Percentiles rank a stretch among this genome's conserved stretches.
phyloP scores from a whole-genome alignment of 35 echinoderm and acorn worm genomes.

The Heliocidaris erythrogramma region DNA sequence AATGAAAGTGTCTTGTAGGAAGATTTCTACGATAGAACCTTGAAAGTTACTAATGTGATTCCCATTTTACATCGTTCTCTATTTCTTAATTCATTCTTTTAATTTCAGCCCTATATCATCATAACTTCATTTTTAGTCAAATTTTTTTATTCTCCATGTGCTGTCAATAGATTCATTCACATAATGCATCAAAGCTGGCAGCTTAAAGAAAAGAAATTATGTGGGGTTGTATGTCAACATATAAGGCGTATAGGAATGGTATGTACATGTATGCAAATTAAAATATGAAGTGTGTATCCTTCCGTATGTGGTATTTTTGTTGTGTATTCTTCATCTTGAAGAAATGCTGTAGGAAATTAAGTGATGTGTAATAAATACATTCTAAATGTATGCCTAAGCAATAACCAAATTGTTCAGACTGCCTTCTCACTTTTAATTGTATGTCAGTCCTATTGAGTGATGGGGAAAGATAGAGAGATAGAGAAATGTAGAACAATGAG shows the following conservation, averaged over 20 bases:
- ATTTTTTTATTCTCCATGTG: not conserved
- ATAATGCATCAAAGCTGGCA: not conserved
- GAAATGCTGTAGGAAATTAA: not conserved
- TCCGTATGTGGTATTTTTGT: slow-evolving; percentile 20
- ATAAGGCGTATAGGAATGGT: not conserved
- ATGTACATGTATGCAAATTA: slow-evolving; percentile 13
- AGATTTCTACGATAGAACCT: not conserved
- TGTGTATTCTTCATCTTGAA: not conserved
- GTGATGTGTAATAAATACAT: not conserved
- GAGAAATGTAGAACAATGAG: not conserved
- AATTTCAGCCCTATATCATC: not conserved
- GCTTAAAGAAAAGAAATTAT: not conserved
- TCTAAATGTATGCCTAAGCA: slow-evolving; percentile 12
- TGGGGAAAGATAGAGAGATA: not conserved
- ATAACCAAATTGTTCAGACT: not conserved
- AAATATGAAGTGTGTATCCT: not conserved
- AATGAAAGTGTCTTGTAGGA: not conserved
- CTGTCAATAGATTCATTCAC: not conserved
- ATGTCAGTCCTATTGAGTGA: not conserved
- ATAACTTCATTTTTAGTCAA: not conserved
- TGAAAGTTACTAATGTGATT: not conserved
- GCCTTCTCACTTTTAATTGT: not conserved
- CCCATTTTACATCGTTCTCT: not conserved
- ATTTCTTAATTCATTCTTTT: not conserved
- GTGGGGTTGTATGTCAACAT: not conserved